Percentiles rank a stretch among this genome's conserved stretches.
Evolutionary conservation across 2,888 invertebrate genomes (phyloP).

Genomic region (Cephus rjabovi): DNA sequence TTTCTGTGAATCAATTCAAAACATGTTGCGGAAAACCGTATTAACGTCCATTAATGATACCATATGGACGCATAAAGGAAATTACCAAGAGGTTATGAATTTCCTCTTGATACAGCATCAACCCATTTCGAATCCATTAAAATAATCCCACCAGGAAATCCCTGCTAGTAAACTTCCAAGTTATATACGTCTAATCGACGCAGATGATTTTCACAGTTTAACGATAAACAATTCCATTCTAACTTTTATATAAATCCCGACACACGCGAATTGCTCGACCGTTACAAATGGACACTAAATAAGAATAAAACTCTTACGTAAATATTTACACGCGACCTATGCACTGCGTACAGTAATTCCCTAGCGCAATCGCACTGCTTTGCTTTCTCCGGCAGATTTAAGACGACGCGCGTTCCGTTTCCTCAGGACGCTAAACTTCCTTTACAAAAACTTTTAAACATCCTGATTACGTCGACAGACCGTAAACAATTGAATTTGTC

Average conservation of each 20-base stretch:
- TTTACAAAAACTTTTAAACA: not conserved
- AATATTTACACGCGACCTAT: not conserved
- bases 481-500: not conserved
- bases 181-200: not conserved
- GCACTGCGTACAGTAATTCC: not conserved
- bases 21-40: not conserved
- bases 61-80: not conserved
- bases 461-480: not conserved
- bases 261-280: slow-evolving; percentile 23
- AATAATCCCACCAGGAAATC: not conserved
- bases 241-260: slow-evolving; percentile 38
- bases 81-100: not conserved
- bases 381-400: not conserved
- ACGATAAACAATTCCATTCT: slow-evolving; percentile 43
- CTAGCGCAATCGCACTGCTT: not conserved
- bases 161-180: not conserved
- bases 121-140: not conserved
- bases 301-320: not conserved
- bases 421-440: not conserved
- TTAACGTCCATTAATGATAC: not conserved
- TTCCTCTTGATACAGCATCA: not conserved
- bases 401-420: not conserved
- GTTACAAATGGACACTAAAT: slow-evolving; percentile 4
- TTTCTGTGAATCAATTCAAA: not conserved
- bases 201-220: slow-evolving; percentile 25